Evolutionary conservation across 2,888 invertebrate species (phyloP), one percentile per base, ranked within the genome.

Genomic region (Himalopsyche tibetana): DNA sequence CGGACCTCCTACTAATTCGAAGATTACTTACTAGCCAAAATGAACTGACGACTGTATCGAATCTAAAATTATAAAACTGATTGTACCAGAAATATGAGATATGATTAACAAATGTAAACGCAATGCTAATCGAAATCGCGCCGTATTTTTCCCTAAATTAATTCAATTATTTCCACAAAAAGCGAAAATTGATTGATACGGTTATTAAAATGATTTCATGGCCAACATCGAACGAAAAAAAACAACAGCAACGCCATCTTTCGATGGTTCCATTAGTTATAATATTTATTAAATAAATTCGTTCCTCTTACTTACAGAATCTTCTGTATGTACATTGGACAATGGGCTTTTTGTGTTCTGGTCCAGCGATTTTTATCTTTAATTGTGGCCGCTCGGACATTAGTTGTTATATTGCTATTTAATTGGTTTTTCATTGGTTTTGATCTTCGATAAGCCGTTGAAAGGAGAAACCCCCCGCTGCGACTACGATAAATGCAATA

Each of bases 341-440:
- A 84, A 84, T 80, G 55, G 80, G 55, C 19, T 79, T 80, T 74
- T 74, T 74, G 74, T 74, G 74, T 74, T 74, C 36, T 74, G 74
- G 74, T 74, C 74, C 74, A 74, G 56, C 82, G 81, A 84, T 85
- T 82, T 36, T 63, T 56, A 86, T 86, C 84, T 86, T 69, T 87
- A 87, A 87, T 85, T 85, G 85, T 83, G 80, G 79, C 83, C 83
- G 69, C 79, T 80, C 82, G 55, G 80, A 80, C 82, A 81, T 45
- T 69, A 55, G 69, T 80, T 36, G 55, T 56, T 42, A 74, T 85
- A 84, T 82, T 85, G 85, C 51, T 42, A 84, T 85, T 85, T 87
- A 87, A 87, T 87, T 85, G 82, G 87, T 80, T 85, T 87, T 85
- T 80, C 80, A 87, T 87, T 84, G 87, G 69, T 28, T 79, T 42